Evolutionary conservation across 1,140 invertebrate genomes (phyloP).

Genomic region (Solen grandis): DNA sequence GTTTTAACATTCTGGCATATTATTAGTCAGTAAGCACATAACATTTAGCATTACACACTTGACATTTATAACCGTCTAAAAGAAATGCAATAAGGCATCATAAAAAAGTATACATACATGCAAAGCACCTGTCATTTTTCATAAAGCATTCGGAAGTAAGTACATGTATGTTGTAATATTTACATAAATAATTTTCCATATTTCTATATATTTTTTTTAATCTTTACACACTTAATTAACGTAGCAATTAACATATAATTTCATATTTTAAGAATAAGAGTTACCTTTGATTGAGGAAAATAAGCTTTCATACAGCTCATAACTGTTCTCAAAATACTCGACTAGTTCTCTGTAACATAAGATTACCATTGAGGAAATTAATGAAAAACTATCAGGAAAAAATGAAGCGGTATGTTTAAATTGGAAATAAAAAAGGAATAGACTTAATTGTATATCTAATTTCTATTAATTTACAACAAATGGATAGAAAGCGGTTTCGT

Average conservation of each 20-base stretch:
- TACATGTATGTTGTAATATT: not conserved
- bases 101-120: no score
- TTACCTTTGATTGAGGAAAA: constrained; percentile 76
- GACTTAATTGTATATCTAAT: not conserved
- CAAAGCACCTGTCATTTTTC: not conserved
- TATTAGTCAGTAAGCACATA: no score
- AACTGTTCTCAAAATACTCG: constrained; percentile 77
- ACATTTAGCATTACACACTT: no score
- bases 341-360: constrained; percentile 71
- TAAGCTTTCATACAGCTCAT: constrained; percentile 77
- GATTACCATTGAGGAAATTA: no score
- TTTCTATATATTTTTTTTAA: not conserved
- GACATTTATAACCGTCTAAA: no score
- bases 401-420: not conserved
- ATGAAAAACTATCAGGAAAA: no score
- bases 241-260: not conserved
- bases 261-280: not conserved
- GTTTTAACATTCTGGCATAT: no score
- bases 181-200: not conserved
- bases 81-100: no score
- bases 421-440: not conserved
- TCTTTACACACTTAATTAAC: not conserved
- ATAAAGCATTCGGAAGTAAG: not conserved
- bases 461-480: not conserved
- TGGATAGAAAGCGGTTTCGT: not conserved